Evolutionary conservation across 1,140 invertebrate species (phyloP).

Genomic region (Lepidurus packardi): DNA sequence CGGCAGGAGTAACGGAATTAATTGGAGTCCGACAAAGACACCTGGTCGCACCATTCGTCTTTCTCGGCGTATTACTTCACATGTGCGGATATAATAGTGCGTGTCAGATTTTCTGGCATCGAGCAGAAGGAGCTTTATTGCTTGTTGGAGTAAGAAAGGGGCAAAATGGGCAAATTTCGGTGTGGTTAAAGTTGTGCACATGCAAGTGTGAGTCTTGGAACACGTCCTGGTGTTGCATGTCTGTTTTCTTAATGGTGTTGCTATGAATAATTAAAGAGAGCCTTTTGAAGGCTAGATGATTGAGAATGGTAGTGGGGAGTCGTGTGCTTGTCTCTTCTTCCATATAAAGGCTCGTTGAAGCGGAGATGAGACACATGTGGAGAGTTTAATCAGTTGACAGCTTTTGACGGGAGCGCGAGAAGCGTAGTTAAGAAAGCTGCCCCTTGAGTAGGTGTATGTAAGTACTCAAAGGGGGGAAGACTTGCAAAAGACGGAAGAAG

Average conservation of each 20-base stretch:
- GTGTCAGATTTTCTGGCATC: too few relatives aligned
- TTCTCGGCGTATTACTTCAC: too few relatives aligned
- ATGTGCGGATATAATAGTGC: too few relatives aligned
- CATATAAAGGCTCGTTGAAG: background rate
- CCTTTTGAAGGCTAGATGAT: background rate
- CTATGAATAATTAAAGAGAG: background rate
- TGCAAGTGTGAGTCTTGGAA: background rate
- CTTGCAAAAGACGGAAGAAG: background rate
- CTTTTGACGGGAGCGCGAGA: background rate
- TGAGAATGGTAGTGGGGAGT: background rate
- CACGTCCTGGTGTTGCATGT: background rate
- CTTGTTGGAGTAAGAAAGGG: background rate
- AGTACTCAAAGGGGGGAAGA: conserved; percentile 3
- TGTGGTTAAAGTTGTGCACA: background rate
- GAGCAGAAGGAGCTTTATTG: too few relatives aligned
- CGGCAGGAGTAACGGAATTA: too few relatives aligned
- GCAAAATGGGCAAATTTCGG: background rate
- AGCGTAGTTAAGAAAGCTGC: background rate
- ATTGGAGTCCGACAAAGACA: too few relatives aligned
- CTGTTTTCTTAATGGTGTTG: conserved; percentile 11
- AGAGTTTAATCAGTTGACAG: conserved; percentile 22
- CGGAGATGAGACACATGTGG: background rate
- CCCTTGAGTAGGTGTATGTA: background rate
- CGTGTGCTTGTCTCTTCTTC: background rate
- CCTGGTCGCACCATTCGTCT: too few relatives aligned